These are phyloP conservation scores for Bergia sp. DNA, from an alignment of 92 coral and sea anemone species.

Conservation along the genomic window DNA sequence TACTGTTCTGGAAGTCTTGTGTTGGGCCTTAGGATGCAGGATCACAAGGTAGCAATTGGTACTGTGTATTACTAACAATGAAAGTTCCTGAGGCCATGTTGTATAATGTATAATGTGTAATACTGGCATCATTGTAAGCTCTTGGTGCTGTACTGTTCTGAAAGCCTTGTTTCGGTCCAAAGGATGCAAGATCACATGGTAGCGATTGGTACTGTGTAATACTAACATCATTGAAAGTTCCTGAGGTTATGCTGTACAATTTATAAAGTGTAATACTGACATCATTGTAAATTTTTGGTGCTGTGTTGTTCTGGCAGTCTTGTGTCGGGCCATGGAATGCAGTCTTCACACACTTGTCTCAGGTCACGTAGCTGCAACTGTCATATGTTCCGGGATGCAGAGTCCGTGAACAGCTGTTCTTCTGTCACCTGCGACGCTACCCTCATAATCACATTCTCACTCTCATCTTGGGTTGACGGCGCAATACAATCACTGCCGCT, in stretches of 20 bases:
- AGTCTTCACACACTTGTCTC: conserved; percentile 70
- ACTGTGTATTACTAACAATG: too few relatives aligned
- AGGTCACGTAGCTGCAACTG: conserved; percentile 87
- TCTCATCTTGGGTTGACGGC: background rate
- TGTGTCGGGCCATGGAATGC: conserved; percentile 73
- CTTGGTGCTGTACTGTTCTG: conserved; percentile 11
- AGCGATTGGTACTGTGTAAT: too few relatives aligned
- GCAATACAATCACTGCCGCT: background rate
- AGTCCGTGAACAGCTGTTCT: background rate
- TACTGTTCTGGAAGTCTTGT: conserved; percentile 45
- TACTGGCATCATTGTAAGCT: background rate
- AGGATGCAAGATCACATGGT: conserved; percentile 17
- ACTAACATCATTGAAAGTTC: background rate
- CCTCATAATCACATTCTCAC: conserved; percentile 8
- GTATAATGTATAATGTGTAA: too few relatives aligned
- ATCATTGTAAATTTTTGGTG: background rate
- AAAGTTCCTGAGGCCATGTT: too few relatives aligned
- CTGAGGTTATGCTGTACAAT: background rate
- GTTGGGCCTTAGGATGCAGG: conserved; percentile 66
- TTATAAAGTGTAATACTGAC: too few relatives aligned
- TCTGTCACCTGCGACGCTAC: conserved; percentile 20
- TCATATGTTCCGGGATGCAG: conserved; percentile 59
- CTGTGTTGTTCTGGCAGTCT: conserved; percentile 40
- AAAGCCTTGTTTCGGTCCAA: conserved; percentile 69
- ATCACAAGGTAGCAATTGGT: background rate